Evolutionary conservation across 2,888 invertebrate genomes (phyloP).

Genomic region (Tortricodes alternella): DNA sequence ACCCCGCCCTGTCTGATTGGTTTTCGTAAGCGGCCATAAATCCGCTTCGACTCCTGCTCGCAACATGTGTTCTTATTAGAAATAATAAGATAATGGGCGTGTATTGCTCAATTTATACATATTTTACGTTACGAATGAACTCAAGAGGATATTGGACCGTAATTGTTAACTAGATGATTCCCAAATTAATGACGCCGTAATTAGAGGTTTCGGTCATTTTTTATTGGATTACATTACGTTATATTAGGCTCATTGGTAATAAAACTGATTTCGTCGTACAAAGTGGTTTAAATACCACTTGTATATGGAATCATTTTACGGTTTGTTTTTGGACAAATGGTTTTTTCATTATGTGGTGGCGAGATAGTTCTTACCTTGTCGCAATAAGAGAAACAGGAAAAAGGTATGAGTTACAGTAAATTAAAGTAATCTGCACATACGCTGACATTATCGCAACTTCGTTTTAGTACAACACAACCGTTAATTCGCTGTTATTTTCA

Average conservation of each 20-base stretch:
- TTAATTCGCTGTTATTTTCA: too few species aligned
- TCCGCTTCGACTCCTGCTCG: conserved; percentile 57
- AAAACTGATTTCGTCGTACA: conserved; percentile 43
- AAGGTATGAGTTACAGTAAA: too few species aligned
- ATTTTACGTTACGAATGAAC: conserved; percentile 53
- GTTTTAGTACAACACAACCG: too few species aligned
- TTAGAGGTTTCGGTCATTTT: conserved; percentile 53
- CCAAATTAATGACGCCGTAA: conserved; percentile 54
- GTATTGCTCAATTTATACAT: conserved; percentile 47
- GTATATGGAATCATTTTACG: conserved; percentile 26
- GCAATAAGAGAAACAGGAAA: not conserved
- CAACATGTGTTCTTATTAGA: conserved; percentile 63
- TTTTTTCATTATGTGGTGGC: not conserved
- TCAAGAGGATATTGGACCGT: conserved; percentile 43
- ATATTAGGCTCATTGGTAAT: conserved; percentile 42
- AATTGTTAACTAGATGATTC: conserved; percentile 52
- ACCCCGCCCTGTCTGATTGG: conserved; percentile 77
- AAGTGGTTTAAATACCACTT: conserved; percentile 49
- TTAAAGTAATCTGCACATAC: too few species aligned
- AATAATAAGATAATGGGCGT: conserved; percentile 59
- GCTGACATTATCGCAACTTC: too few species aligned
- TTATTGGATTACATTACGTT: conserved; percentile 50
- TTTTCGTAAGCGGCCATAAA: conserved; percentile 75
- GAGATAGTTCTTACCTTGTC: not conserved
- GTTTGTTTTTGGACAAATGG: not conserved